A percentile compares a stretch with the other conserved stretches of the same genome.
Conservation (phyloP, 2,113 vertebrate genomes). For the Leuciscus idus region DNA sequence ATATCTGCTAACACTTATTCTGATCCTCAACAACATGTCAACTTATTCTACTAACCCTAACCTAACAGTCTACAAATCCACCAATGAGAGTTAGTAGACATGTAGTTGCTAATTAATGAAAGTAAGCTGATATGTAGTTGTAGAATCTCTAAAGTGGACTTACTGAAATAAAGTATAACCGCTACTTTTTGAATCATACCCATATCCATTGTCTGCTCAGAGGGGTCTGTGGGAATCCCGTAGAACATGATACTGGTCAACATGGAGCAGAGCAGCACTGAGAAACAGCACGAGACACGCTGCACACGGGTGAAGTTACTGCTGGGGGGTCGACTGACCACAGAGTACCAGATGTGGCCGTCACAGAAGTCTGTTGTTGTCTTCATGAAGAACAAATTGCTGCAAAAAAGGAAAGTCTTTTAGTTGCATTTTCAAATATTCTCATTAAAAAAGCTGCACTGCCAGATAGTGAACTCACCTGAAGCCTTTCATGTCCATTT, state of each 20-base stretch:
- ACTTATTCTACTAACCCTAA: too few relatives aligned
- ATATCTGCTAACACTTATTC: too few relatives aligned
- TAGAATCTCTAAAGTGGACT: too few relatives aligned
- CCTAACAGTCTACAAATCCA: too few relatives aligned
- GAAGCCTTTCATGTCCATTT: conserved; percentile 88
- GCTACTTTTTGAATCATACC: conserved; percentile 73
- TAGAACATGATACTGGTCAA: conserved; percentile 96
- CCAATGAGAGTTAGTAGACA: too few relatives aligned
- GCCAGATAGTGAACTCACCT: conserved; percentile 74
- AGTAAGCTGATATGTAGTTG: too few relatives aligned
- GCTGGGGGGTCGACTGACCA: conserved; percentile 84
- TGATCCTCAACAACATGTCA: too few relatives aligned
- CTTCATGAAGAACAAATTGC: conserved; percentile 93
- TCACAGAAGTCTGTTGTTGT: conserved; percentile 90
- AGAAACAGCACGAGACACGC: conserved; percentile 92
- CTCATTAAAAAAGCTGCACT: neutral
- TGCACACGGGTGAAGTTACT: conserved; percentile 91
- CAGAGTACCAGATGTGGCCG: conserved; percentile 92
- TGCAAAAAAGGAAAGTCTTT: conserved; percentile 55
- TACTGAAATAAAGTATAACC: too few relatives aligned
- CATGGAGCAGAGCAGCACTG: conserved; percentile 94
- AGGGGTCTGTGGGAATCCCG: conserved; percentile 90
- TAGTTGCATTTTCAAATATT: neutral
- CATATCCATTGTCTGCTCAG: conserved; percentile 95
- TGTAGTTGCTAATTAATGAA: too few relatives aligned